Evolutionary conservation across 1,140 invertebrate species (phyloP).

Genomic region (Bombus terrestris): DNA sequence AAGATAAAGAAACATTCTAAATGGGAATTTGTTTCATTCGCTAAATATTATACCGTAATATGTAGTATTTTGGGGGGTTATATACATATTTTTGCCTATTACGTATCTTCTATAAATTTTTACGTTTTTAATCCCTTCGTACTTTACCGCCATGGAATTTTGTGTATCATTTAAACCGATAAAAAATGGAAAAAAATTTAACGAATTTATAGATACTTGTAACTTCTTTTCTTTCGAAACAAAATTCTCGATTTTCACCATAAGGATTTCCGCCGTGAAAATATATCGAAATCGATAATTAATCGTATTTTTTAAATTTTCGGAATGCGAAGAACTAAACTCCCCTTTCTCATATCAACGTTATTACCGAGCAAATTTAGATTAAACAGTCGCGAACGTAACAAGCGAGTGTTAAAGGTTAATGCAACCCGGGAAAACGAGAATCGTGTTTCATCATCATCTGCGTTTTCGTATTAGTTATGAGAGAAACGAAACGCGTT

Average conservation of each 20-base stretch:
- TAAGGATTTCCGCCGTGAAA: not conserved
- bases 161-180: not conserved
- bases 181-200: not conserved
- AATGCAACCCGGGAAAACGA: not conserved
- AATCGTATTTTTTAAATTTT: not conserved
- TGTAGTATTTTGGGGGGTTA: too few relatives aligned
- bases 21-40: not conserved
- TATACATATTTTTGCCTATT: too few relatives aligned
- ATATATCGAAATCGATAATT: not conserved
- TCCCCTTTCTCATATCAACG: not conserved
- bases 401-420: not conserved
- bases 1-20: not conserved
- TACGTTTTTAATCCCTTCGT: not conserved
- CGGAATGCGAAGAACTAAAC: not conserved
- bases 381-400: not conserved
- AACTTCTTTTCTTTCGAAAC: not conserved
- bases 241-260: not conserved
- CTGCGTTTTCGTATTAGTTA: conserved; percentile 1
- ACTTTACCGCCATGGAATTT: not conserved
- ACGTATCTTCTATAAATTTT: not conserved
- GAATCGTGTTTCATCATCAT: conserved; percentile 8
- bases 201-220: not conserved
- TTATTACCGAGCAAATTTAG: not conserved
- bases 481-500: not conserved
- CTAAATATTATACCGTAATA: not conserved